phyloP scores from a whole-genome alignment of 1,140 invertebrate genomes.

The Goniozus legneri region DNA sequence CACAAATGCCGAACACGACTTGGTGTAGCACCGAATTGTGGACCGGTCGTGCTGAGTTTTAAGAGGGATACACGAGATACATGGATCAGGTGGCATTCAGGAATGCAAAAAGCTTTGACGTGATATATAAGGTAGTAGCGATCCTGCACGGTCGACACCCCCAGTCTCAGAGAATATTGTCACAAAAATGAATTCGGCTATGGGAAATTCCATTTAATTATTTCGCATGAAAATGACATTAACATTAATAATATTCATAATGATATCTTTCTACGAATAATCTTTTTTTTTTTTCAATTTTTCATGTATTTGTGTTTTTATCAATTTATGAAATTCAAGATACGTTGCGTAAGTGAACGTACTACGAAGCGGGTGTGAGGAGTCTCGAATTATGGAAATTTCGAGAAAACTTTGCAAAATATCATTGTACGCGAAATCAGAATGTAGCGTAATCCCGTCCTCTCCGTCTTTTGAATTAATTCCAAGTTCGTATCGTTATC shows the following conservation, averaged over 20 bases:
- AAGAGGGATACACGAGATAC: slow-evolving; percentile 3
- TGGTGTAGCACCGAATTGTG: neutral
- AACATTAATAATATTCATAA: too few species aligned
- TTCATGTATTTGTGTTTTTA: too few species aligned
- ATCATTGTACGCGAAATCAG: neutral
- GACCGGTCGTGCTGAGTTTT: neutral
- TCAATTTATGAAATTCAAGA: too few species aligned
- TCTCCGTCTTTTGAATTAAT: neutral
- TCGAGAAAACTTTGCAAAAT: neutral
- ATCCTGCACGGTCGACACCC: slow-evolving; percentile 19
- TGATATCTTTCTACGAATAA: too few species aligned
- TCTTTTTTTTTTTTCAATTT: too few species aligned
- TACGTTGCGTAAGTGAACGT: too few species aligned
- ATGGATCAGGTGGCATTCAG: slow-evolving; percentile 27
- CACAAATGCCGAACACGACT: too few species aligned
- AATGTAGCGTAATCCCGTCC: neutral
- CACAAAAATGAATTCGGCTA: too few species aligned
- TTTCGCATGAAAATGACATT: too few species aligned
- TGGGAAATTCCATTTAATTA: too few species aligned
- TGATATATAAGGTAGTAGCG: slow-evolving; percentile 27
- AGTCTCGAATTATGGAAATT: neutral
- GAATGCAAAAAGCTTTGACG: slow-evolving; percentile 26
- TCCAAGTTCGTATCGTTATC: neutral
- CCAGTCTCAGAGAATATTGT: slow-evolving; percentile 1
- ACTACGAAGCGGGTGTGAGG: neutral